Conservation (phyloP, 2,888 invertebrate genomes). For the Tethea ocularis region DNA sequence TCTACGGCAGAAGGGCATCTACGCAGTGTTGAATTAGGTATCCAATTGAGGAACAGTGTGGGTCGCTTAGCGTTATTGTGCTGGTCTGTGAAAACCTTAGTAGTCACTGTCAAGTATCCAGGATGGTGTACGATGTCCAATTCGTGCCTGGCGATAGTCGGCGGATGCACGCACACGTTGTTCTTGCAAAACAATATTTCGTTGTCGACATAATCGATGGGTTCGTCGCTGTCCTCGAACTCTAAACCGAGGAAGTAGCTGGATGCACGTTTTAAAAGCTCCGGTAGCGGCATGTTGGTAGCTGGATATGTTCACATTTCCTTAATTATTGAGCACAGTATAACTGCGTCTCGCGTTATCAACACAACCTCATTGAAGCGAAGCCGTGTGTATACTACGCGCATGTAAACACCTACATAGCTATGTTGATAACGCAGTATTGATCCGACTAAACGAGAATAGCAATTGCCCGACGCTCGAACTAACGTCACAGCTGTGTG, state of each 20-base stretch:
- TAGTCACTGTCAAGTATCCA: constrained; percentile 94
- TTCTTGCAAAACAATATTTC: constrained; percentile 96
- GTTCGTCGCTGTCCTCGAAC: constrained; percentile 84
- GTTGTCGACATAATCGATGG: constrained; percentile 89
- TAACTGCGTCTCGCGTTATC: constrained; percentile 4
- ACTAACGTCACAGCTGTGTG: constrained; percentile 54
- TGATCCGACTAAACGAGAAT: constrained; percentile 67
- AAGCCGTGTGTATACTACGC: constrained; percentile 70
- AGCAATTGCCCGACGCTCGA: constrained; percentile 48
- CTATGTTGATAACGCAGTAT: constrained; percentile 77
- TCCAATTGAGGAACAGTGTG: constrained; percentile 96
- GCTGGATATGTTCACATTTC: constrained; percentile 62
- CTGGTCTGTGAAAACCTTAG: constrained; percentile 90
- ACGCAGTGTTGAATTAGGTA: constrained; percentile 94
- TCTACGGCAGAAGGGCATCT: constrained; percentile 92
- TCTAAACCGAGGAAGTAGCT: constrained; percentile 90
- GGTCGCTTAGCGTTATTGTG: constrained; percentile 90
- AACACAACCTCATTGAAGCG: constrained; percentile 66
- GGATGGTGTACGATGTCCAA: constrained; percentile 95
- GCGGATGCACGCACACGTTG: constrained; percentile 98
- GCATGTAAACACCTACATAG: constrained; percentile 78
- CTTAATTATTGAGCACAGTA: constrained; percentile 20
- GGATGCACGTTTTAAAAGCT: constrained; percentile 90
- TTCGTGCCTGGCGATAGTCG: constrained; percentile 91
- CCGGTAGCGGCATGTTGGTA: constrained; percentile 88